Evolutionary conservation across 2,888 invertebrate genomes (phyloP), one percentile per base, ranked within the genome.

Genomic region (Spialia ferax): DNA sequence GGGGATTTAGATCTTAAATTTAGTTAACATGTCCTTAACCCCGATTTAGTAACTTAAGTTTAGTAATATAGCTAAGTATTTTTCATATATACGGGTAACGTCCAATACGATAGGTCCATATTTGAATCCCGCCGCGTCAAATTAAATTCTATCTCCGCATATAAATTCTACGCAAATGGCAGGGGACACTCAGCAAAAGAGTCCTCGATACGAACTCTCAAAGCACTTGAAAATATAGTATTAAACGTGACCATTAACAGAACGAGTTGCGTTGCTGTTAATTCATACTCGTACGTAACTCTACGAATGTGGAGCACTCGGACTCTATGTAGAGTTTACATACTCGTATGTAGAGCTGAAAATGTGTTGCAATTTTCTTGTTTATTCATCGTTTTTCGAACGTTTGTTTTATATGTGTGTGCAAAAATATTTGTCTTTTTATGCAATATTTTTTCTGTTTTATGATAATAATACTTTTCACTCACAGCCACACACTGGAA

Each of bases 171-270:
- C 29, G 15, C 26, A 55, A 55, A 50, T 61, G n/a, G 61, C 20
- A 61, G 50, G 32, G 29, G 32, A 54, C 26, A 18, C 54, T 54
- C 8, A 50, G 50, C 57, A 13, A 32, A 54, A 50, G 42, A 54
- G 54, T 42, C 18, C 63, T 55, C 54, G 63, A 63, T 63, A 18
- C 50, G 22, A 38, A 35, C 32, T 3, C 45, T 62, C 50, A 50
- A 50, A 52, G 50, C 50, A 22, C 61, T 62, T 61, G 26, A 55
- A 54, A 54, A 38, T 55, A 63, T 42, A 42, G 42, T 54, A 55
- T 50, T 63, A 63, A 63, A 42, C 54, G 54, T 55, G 63, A 63
- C 63, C 54, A 63, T 63, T 63, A 61, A 63, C 42, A 23, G 20
- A 18, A 55, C 50, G 50, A 63, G 38, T 54, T 8, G 52, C 23